Base-by-base conservation (phyloP, 2,113 vertebrate genomes). In the Pelecanoides urinatrix region DNA sequence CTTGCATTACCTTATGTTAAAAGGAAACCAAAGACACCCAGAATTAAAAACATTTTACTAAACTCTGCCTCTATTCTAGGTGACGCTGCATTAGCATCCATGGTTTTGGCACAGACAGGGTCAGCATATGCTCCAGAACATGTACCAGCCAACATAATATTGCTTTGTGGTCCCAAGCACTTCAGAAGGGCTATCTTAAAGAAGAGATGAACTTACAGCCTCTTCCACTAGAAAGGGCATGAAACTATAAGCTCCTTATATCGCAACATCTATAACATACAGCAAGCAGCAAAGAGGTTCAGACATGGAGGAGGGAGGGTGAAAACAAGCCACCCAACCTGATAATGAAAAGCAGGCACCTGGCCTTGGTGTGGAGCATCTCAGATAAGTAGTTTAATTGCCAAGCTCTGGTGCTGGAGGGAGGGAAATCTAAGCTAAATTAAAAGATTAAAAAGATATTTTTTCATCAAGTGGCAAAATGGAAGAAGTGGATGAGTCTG, bases 361-460 rank as follows among this genome's bases (percentile, higher is more conserved):
- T 94, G 94, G 92, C 81, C 95, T 94, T 94, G 86, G 90, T 77
- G 63, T 88, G 94, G 92, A 93, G 81, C 80, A 92, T 88, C 86
- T 91, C 88, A 95, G 96, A 95, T 96, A 97, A 97, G 86, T 96
- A 96, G 91, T 96, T 96, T 98, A 97, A 97, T 97, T 98, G 95
- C 94, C 94, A 96, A 83, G 61, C 38, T 63, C 61, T 94, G 50
- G 87, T 94, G 84, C 93, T 85, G 77, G 84, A 96, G 81, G 92
- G 90, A 96, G 90, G 95, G 90, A 94, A 96, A 97, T 97, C 95
- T 95, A 94, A 96, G 90, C 90, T 96, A 98, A 97, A 97, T 97
- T 96, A 98, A 98, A 98, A 97, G 96, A 97, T 96, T 97, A 94
- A 92, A 97, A 96, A 94, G 95, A 97, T 96, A 96, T 96, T 96